Conservation (phyloP, 1,140 invertebrate species). For the Melanaphis sacchari region DNA sequence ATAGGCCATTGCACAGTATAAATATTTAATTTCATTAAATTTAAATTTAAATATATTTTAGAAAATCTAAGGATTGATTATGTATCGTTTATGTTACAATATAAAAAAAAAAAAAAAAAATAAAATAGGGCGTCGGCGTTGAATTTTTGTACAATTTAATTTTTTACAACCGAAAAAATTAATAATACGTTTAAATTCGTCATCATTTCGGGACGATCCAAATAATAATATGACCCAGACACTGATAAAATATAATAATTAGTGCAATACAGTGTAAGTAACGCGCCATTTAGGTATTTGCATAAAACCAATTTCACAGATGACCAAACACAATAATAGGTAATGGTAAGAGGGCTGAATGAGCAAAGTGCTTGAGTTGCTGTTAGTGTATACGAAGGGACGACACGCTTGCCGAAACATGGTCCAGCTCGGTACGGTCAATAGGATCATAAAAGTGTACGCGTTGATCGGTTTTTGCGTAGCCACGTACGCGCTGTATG, state of each 20-base stretch:
- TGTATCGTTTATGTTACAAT: neutral
- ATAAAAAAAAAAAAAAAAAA: neutral
- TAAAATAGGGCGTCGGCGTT: neutral
- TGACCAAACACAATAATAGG: neutral
- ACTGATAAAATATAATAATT: neutral
- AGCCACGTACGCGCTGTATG: constrained; percentile 14
- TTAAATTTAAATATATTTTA: neutral
- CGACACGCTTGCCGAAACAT: neutral
- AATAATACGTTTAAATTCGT: neutral
- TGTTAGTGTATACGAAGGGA: neutral
- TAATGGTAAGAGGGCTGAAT: neutral
- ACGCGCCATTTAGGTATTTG: neutral
- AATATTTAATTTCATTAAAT: neutral
- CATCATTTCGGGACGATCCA: neutral
- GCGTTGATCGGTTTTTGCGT: constrained; percentile 26
- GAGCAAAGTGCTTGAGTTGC: neutral
- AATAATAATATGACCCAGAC: too few relatives aligned
- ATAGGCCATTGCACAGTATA: too few relatives aligned
- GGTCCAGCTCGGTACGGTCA: neutral
- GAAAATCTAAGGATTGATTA: neutral
- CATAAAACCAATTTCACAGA: constrained; percentile 40
- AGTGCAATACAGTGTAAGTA: neutral
- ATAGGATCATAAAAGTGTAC: neutral
- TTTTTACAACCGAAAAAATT: neutral
- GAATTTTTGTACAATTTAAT: neutral